Evolutionary conservation across 2,888 invertebrate species (phyloP).

Genomic region (Crematogaster levior): DNA sequence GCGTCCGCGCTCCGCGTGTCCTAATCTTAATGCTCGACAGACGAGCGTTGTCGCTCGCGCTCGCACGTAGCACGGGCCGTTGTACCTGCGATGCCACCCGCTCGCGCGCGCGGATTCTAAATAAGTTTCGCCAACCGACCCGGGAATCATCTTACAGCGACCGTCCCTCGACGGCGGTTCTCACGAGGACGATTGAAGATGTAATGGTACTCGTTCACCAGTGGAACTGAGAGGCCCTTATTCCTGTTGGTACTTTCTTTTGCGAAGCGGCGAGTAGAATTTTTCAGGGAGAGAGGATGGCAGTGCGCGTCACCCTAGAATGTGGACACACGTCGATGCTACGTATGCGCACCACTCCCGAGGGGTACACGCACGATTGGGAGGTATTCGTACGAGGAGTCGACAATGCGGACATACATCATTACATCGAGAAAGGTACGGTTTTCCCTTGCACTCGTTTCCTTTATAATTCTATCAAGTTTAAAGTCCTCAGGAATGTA

Average conservation of each 20-base stretch:
- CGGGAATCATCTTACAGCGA: neutral
- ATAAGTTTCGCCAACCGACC: neutral
- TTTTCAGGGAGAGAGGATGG: conserved; percentile 86
- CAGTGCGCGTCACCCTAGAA: conserved; percentile 94
- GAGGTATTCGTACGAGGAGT: conserved; percentile 96
- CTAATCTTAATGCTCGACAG: conserved; percentile 62
- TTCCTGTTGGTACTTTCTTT: conserved; percentile 52
- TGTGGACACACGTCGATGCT: conserved; percentile 96
- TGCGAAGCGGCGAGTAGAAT: conserved; percentile 54
- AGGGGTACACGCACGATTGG: conserved; percentile 99
- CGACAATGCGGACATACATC: conserved; percentile 94
- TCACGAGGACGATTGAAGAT: conserved; percentile 63
- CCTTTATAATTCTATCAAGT: too few species aligned
- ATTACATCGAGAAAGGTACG: conserved; percentile 93
- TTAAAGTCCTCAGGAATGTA: neutral
- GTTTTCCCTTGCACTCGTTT: too few species aligned
- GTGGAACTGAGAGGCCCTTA: neutral
- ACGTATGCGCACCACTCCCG: conserved; percentile 92
- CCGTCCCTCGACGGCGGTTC: conserved; percentile 13
- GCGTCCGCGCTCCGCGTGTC: conserved; percentile 58
- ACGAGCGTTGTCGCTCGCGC: conserved; percentile 64
- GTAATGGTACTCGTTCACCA: conserved; percentile 58
- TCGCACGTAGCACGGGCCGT: conserved; percentile 57
- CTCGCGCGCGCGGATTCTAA: conserved; percentile 15
- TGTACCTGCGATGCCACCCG: conserved; percentile 54